Conservation (phyloP, 2,113 vertebrate species). For the Gorsachius goisagi region DNA sequence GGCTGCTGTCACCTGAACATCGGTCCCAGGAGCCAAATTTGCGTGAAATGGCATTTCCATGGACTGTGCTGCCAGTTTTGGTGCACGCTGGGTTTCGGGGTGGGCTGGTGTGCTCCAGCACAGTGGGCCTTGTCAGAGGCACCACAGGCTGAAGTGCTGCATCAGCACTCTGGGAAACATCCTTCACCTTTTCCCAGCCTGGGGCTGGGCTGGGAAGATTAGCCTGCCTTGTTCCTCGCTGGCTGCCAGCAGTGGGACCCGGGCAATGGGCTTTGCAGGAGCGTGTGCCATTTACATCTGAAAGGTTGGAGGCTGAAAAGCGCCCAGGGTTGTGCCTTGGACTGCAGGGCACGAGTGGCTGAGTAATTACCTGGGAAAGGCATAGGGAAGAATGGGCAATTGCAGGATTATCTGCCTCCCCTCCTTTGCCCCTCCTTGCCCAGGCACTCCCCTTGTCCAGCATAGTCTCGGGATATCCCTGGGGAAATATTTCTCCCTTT, state of each 20-base stretch:
- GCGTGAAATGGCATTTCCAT: not conserved
- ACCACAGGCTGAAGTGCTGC: not conserved
- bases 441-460: not conserved
- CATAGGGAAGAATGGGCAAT: not conserved
- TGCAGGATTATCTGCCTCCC: not conserved
- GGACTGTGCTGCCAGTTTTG: not conserved
- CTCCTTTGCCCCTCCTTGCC: too few relatives aligned
- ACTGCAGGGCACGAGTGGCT: not conserved
- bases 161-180: not conserved
- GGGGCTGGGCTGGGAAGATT: not conserved
- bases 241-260: not conserved
- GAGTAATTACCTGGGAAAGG: not conserved
- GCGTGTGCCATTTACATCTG: not conserved
- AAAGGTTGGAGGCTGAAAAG: not conserved
- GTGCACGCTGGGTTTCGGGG: rapidly evolving
- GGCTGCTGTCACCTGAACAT: rapidly evolving
- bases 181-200: not conserved
- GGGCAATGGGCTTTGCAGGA: not conserved
- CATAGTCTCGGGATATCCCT: not conserved
- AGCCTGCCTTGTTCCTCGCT: not conserved
- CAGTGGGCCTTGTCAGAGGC: not conserved
- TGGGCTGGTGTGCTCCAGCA: not conserved
- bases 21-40: not conserved
- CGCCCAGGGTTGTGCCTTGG: not conserved
- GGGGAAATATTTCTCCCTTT: not conserved